Conservation (phyloP, 2,113 vertebrate genomes). For the Puffinus mauretanicus region DNA sequence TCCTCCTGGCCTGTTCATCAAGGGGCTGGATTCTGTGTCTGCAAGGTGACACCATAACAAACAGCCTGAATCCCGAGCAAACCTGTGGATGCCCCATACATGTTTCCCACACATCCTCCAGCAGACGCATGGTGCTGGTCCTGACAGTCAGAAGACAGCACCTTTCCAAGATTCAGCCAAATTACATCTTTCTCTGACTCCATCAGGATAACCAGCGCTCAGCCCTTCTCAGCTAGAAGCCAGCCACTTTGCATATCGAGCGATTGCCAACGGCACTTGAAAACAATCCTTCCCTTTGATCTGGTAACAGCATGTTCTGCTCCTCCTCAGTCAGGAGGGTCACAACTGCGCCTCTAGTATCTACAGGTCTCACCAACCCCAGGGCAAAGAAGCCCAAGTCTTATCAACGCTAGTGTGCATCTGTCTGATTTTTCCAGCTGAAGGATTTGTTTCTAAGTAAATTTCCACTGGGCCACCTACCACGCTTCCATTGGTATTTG, state of each 20-base stretch:
- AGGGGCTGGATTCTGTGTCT: not conserved
- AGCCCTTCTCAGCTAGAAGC: not conserved
- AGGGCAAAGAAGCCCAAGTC: not conserved
- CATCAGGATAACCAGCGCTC: not conserved
- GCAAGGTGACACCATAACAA: not conserved
- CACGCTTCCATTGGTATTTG: not conserved
- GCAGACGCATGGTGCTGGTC: rapidly evolving
- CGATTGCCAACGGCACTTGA: rapidly evolving
- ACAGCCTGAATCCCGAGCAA: not conserved
- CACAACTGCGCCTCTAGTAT: not conserved
- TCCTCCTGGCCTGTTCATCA: not conserved
- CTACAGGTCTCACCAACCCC: not conserved
- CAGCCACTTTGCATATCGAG: not conserved
- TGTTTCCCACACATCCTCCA: not conserved
- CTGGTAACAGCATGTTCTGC: not conserved
- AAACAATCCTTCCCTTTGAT: not conserved
- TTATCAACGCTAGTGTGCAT: not conserved
- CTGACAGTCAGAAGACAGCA: not conserved
- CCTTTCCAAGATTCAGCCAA: not conserved
- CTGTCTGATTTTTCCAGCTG: not conserved
- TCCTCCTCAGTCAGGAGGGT: not conserved
- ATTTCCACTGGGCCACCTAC: not conserved
- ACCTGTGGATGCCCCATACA: not conserved
- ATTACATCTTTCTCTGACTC: not conserved
- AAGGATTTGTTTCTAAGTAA: not conserved